phyloP scores from a whole-genome alignment of 2,797 vertebrate species.

The Poecilia picta region DNA sequence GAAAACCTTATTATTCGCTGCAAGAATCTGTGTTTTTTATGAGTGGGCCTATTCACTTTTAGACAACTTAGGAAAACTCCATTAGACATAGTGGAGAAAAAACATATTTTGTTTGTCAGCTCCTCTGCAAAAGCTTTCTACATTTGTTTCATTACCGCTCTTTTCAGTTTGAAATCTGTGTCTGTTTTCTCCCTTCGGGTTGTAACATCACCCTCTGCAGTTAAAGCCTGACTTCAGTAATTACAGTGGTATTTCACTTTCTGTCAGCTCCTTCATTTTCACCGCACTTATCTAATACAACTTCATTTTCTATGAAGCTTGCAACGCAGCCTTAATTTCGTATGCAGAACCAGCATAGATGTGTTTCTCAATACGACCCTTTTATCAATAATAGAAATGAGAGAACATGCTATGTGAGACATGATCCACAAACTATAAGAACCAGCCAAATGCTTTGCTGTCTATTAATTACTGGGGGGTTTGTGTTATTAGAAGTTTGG shows the following conservation, averaged over 20 bases:
- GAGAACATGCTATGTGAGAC: conserved; percentile 36
- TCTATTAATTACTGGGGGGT: background rate
- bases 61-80: conserved; percentile 11
- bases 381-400: conserved; percentile 49
- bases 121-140: background rate
- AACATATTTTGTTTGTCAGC: conserved; percentile 17
- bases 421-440: conserved; percentile 22
- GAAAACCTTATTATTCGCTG: conserved; percentile 19
- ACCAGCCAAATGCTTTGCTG: conserved; percentile 14
- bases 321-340: conserved; percentile 36
- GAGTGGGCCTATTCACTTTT: conserved; percentile 12
- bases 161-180: conserved; percentile 4
- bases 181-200: conserved; percentile 25
- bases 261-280: conserved; percentile 19
- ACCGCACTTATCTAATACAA: conserved; percentile 18
- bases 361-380: background rate
- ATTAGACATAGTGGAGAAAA: background rate
- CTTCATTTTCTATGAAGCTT: conserved; percentile 31
- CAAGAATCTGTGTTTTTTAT: conserved; percentile 18
- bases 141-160: conserved; percentile 13
- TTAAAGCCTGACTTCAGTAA: conserved; percentile 42
- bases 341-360: conserved; percentile 27
- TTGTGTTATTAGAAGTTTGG: background rate
- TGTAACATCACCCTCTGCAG: conserved; percentile 18
- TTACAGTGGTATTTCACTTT: conserved; percentile 42